Evolutionary conservation across 1,140 invertebrate species (phyloP).

Genomic region (Drosophila lacertosa): DNA sequence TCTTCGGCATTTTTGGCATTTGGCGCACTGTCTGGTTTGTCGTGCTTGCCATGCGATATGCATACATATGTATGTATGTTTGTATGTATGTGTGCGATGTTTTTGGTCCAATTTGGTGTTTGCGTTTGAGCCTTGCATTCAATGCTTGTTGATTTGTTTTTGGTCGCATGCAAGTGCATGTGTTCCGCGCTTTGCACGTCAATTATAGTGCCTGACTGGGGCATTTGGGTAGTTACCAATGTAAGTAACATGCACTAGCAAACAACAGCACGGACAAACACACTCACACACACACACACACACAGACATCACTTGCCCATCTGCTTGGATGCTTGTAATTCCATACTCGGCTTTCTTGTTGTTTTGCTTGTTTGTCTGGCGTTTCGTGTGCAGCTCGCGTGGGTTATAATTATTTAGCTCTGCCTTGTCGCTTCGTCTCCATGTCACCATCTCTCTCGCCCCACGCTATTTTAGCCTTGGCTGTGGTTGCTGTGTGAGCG

Average conservation of each 20-base stretch:
- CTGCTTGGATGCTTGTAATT: slow-evolving; percentile 43
- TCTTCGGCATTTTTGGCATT: slow-evolving; percentile 68
- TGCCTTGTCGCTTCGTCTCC: slow-evolving; percentile 66
- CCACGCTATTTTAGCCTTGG: not conserved
- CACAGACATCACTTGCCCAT: not conserved
- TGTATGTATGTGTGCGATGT: slow-evolving; percentile 13
- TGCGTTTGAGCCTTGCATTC: slow-evolving; percentile 31
- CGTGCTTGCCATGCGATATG: not conserved
- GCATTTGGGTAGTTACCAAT: slow-evolving; percentile 18
- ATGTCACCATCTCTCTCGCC: not conserved
- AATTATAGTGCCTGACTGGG: slow-evolving; percentile 49
- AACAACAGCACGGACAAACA: not conserved
- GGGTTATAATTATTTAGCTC: slow-evolving; percentile 79
- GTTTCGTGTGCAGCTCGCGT: slow-evolving; percentile 73
- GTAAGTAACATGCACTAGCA: not conserved
- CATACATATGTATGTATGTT: slow-evolving; percentile 1
- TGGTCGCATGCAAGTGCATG: slow-evolving; percentile 27
- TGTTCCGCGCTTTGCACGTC: slow-evolving; percentile 40
- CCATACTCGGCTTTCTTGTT: slow-evolving; percentile 41
- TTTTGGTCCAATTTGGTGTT: slow-evolving; percentile 5
- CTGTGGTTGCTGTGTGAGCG: slow-evolving; percentile 23
- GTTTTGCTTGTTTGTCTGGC: slow-evolving; percentile 41
- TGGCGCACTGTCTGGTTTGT: slow-evolving; percentile 43
- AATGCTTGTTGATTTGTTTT: slow-evolving; percentile 73
- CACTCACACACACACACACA: not conserved